Evolutionary conservation across 2,888 invertebrate genomes (phyloP).

Genomic region (Idaea biselata): DNA sequence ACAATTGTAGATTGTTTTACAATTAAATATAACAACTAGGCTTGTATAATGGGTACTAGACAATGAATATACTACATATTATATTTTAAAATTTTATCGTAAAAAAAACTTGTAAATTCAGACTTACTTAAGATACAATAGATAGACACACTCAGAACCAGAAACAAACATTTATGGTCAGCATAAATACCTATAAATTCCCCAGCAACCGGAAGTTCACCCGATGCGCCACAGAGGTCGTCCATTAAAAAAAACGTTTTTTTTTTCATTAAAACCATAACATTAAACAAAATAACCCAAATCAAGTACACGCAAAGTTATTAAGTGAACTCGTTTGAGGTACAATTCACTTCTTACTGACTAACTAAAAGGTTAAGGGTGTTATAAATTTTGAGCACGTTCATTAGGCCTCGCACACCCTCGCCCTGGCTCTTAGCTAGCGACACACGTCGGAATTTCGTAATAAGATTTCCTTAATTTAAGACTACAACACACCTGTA

Average conservation of each 20-base stretch:
- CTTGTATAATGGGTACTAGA: no score
- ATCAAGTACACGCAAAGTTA: constrained; percentile 28
- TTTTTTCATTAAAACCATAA: not conserved
- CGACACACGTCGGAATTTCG: constrained; percentile 77
- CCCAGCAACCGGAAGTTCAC: no score
- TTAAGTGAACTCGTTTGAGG: constrained; percentile 48
- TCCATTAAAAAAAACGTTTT: not conserved
- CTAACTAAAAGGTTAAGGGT: constrained; percentile 68
- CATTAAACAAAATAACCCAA: constrained; percentile 4
- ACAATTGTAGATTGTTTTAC: no score
- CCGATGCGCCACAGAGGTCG: no score
- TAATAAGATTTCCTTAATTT: constrained; percentile 79
- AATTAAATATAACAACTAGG: no score
- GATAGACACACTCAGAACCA: no score
- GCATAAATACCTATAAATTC: no score
- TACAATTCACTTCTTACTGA: constrained; percentile 55
- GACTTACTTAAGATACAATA: no score
- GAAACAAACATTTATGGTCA: no score
- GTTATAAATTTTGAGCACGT: constrained; percentile 76
- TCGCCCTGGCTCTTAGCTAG: constrained; percentile 63
- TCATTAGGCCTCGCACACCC: constrained; percentile 66
- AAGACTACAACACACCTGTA: constrained; percentile 47
- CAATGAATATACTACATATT: no score
- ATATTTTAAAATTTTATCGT: no score
- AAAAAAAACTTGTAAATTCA: no score